phyloP scores from a whole-genome alignment of 2,113 vertebrate genomes.

The Agapornis roseicollis region DNA sequence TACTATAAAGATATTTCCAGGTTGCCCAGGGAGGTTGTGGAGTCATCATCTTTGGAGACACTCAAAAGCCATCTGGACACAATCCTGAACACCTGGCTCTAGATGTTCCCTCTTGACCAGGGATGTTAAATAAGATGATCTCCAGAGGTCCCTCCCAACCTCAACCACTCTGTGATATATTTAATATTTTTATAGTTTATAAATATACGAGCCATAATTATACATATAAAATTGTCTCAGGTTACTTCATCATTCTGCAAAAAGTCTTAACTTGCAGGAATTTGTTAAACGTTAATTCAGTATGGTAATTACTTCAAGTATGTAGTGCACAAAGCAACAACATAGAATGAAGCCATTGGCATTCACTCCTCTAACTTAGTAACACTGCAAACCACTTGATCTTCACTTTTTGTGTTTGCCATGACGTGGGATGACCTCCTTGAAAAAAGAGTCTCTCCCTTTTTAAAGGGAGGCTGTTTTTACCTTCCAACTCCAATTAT shows the following conservation, averaged over 20 bases:
- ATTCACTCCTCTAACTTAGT: background rate
- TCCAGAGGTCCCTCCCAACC: background rate
- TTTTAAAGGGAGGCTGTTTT: background rate
- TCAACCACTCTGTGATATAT: background rate
- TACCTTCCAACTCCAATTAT: slow-evolving; percentile 6
- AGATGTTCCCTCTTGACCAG: background rate
- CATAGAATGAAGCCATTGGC: background rate
- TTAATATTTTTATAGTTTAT: background rate
- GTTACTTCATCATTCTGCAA: background rate
- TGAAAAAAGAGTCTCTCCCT: background rate
- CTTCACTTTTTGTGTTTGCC: background rate
- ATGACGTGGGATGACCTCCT: background rate
- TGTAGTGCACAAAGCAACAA: background rate
- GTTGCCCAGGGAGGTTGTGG: background rate
- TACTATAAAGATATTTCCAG: background rate
- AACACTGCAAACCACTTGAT: background rate
- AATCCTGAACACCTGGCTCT: background rate
- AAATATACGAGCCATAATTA: background rate
- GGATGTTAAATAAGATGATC: background rate
- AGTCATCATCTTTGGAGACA: background rate
- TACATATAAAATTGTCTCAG: background rate
- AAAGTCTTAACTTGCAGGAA: background rate
- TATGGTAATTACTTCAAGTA: background rate
- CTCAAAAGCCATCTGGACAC: background rate
- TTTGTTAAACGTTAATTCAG: background rate